Conservation (phyloP, 2,113 vertebrate genomes). For the Barbus barbus region DNA sequence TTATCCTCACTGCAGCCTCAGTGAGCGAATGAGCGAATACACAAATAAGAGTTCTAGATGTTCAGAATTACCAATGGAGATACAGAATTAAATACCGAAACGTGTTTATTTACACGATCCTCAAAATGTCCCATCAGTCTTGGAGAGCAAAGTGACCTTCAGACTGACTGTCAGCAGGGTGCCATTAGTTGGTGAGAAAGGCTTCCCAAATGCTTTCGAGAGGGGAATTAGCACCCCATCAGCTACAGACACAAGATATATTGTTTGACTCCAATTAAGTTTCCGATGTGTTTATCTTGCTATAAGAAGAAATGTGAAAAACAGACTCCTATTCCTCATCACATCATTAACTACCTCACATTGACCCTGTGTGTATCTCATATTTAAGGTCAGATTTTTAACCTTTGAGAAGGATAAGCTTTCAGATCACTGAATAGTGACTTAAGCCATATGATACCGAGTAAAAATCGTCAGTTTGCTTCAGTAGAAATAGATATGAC, state of each 20-base stretch:
- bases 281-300: background rate
- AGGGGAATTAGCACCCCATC: conserved; percentile 40
- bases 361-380: background rate
- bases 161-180: background rate
- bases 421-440: background rate
- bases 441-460: background rate
- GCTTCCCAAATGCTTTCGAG: conserved; percentile 17
- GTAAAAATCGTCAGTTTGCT: background rate
- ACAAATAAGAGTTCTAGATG: conserved; percentile 5
- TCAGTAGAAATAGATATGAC: background rate
- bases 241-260: conserved; percentile 28
- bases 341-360: background rate
- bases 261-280: background rate
- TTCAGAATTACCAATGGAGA: background rate
- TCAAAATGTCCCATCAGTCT: background rate
- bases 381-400: background rate
- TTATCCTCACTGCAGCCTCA: background rate
- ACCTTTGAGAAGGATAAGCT: background rate
- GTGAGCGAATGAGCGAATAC: background rate
- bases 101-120: background rate
- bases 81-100: background rate
- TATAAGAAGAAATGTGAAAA: background rate
- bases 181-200: background rate
- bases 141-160: conserved; percentile 24
- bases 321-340: conserved; percentile 1